phyloP scores from a whole-genome alignment of 30 jellyfish, hydroid and myxozoan species.

The Turritopsis dohrnii region DNA sequence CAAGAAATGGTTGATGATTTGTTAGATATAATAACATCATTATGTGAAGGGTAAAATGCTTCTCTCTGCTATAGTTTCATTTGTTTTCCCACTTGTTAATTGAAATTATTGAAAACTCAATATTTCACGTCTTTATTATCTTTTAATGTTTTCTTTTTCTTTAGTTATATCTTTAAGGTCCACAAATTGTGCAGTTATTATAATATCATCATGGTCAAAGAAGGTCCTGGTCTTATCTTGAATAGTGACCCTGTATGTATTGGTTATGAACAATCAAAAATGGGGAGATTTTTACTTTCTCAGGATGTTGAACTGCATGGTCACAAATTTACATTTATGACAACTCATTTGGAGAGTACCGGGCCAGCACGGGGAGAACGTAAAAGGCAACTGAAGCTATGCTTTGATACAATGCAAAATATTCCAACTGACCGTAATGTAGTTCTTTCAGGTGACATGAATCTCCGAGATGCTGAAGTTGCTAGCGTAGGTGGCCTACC shows the following conservation, averaged over 20 bases:
- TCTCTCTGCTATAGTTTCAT: background rate
- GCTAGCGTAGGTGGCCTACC: slow-evolving; percentile 48
- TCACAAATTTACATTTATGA: slow-evolving; percentile 38
- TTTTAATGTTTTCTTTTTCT: background rate
- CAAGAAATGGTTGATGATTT: slow-evolving; percentile 59
- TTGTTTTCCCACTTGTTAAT: too few species aligned
- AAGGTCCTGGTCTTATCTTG: background rate
- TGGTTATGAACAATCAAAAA: slow-evolving; percentile 28
- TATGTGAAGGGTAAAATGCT: slow-evolving; percentile 47
- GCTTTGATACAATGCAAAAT: slow-evolving; percentile 29
- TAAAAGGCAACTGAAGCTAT: slow-evolving; percentile 38
- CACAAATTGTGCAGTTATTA: background rate
- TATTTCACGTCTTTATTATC: background rate
- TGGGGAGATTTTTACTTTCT: slow-evolving; percentile 64
- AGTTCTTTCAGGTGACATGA: slow-evolving; percentile 78
- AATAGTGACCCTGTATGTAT: background rate
- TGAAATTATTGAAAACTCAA: background rate
- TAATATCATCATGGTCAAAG: slow-evolving; percentile 18
- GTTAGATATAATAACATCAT: slow-evolving; percentile 19
- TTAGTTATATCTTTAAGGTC: background rate
- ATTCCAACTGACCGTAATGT: slow-evolving; percentile 18
- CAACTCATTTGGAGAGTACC: slow-evolving; percentile 80
- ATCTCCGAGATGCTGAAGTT: slow-evolving; percentile 61
- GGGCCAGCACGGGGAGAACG: slow-evolving; percentile 31
- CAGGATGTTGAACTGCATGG: slow-evolving; percentile 24